Conservation (phyloP, 1,140 invertebrate species). For the Meloidogyne hapla region DNA sequence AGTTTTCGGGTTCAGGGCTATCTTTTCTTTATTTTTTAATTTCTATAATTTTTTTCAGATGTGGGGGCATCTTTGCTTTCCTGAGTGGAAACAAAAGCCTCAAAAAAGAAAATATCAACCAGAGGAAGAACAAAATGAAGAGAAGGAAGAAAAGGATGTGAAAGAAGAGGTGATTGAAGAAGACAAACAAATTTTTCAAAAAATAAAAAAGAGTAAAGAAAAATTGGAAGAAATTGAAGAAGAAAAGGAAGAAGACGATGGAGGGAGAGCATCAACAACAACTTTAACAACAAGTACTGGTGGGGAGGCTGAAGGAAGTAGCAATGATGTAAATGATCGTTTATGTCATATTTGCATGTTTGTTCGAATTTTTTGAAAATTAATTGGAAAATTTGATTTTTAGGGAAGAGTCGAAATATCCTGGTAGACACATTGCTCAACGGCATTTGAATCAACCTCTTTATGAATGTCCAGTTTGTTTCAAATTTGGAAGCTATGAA, state of each 20-base stretch:
- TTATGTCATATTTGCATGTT: slow-evolving; percentile 30
- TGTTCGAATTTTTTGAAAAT: neutral
- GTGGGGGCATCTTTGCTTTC: slow-evolving; percentile 53
- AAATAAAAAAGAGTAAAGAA: neutral
- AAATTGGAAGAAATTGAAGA: neutral
- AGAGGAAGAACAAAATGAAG: slow-evolving; percentile 1
- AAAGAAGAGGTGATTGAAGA: neutral
- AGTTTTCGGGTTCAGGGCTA: too few species aligned
- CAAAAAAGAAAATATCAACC: slow-evolving; percentile 21
- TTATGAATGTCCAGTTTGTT: slow-evolving; percentile 55
- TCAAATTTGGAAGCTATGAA: slow-evolving; percentile 55
- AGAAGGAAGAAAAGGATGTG: neutral
- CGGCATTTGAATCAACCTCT: slow-evolving; percentile 52
- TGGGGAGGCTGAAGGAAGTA: slow-evolving; percentile 7
- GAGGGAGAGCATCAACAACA: slow-evolving; percentile 7
- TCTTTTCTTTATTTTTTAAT: too few species aligned
- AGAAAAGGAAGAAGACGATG: slow-evolving; percentile 7
- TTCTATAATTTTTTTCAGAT: slow-evolving; percentile 32
- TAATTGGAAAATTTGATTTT: neutral
- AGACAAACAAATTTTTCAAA: too few species aligned
- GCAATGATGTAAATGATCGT: slow-evolving; percentile 19
- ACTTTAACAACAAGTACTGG: neutral
- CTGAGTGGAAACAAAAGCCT: slow-evolving; percentile 55
- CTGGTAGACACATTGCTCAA: slow-evolving; percentile 58
- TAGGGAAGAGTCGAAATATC: slow-evolving; percentile 55